Evolutionary conservation across 2,113 vertebrate genomes (phyloP), one percentile per base, ranked within the genome.

Genomic region (Apeltes quadracus): DNA sequence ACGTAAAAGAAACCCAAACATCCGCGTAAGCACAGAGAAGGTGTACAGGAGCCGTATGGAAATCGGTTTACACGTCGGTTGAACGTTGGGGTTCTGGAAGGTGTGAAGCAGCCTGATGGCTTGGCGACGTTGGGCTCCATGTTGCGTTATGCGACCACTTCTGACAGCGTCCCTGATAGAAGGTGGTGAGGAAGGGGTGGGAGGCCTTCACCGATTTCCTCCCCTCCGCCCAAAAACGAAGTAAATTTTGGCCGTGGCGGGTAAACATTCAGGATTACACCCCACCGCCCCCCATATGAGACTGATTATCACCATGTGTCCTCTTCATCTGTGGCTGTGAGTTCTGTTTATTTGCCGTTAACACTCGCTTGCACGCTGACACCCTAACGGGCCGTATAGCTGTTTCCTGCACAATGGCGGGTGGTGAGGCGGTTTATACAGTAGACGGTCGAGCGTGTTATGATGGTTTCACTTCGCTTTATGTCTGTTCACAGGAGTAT

Each of bases 401-500:
- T 8, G 5, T n/a, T n/a, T n/a, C n/a, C n/a, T n/a, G n/a, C n/a
- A n/a, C n/a, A n/a, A n/a, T n/a, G n/a, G n/a, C n/a, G n/a, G n/a
- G n/a, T n/a, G n/a, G n/a, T n/a, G n/a, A n/a, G n/a, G 29, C 22
- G 61, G 23, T 72, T 23, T 64, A 0, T 61, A 23, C 34, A 59
- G 48, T 20, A 36, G n/a, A 25, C 36, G 2, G 7, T 34, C 46
- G 25, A 57, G 13, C 18, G 3, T 18, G 27, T 29, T 1, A 5
- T 61, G n/a, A 22, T 51, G n/a, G 1, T n/a, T 44, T 29, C 10
- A 20, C 29, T 51, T 1, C 11, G 4, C 38, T 71, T n/a, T 3
- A 1, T 74, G 9, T 69, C 71, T 69, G 50, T 80, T 79, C 41
- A 0, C 78, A 98, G 97, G 97, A 98, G 54, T 98, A 97, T 74